phyloP scores from a whole-genome alignment of 2,888 invertebrate species.

The Caenorhabditis sp. region DNA sequence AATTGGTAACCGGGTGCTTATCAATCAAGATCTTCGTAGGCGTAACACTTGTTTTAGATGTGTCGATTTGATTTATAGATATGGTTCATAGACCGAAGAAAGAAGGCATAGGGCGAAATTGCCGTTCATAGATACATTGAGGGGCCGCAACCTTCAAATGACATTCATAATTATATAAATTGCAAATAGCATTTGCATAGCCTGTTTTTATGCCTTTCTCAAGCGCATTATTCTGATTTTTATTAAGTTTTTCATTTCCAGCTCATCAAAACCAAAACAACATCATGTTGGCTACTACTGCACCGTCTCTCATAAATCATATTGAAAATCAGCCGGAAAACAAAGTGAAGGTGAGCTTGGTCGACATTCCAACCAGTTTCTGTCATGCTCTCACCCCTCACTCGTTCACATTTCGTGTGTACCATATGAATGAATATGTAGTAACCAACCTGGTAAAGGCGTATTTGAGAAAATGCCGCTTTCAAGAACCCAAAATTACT shows the following conservation, averaged over 20 bases:
- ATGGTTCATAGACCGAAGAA: slow-evolving; percentile 15
- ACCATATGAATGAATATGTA: slow-evolving; percentile 61
- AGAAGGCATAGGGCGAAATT: slow-evolving; percentile 21
- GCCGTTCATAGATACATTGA: slow-evolving; percentile 26
- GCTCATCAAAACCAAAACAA: slow-evolving; percentile 60
- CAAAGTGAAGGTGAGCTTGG: slow-evolving; percentile 55
- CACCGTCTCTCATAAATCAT: slow-evolving; percentile 61
- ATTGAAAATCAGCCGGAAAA: slow-evolving; percentile 44
- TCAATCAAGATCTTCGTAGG: slow-evolving; percentile 37
- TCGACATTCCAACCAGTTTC: slow-evolving; percentile 18
- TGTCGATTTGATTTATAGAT: slow-evolving; percentile 36
- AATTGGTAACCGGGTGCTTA: slow-evolving; percentile 58
- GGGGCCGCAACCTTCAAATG: slow-evolving; percentile 40
- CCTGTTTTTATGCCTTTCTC: not conserved
- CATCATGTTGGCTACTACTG: slow-evolving; percentile 59
- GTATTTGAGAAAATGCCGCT: slow-evolving; percentile 41
- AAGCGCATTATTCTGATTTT: not conserved
- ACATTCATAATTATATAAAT: no score
- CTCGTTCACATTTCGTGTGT: slow-evolving; percentile 67
- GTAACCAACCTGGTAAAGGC: slow-evolving; percentile 15
- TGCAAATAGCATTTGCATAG: no score
- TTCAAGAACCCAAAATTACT: slow-evolving; percentile 16
- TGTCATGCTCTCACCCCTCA: slow-evolving; percentile 66
- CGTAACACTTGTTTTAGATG: slow-evolving; percentile 57
- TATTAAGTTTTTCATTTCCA: slow-evolving; percentile 4